These are phyloP conservation scores for Geotrupes spiniger DNA, from an alignment of 2,888 invertebrate species.

Conservation along the genomic window DNA sequence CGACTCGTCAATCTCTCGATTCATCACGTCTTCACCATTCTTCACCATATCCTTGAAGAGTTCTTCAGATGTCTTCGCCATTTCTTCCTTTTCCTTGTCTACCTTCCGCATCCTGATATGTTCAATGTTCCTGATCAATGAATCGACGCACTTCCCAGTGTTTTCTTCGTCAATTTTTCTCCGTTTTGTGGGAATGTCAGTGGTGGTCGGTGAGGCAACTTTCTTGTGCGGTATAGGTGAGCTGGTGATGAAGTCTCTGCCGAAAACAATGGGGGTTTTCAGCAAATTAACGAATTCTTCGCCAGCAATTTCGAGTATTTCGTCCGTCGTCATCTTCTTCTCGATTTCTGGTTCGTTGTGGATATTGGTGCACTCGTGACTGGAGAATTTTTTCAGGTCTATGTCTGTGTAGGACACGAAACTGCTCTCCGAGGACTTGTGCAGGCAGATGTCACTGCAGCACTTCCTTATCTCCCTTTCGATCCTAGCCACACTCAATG, in stretches of 20 bases:
- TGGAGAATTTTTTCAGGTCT: conserved; percentile 16
- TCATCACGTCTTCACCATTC: conserved; percentile 8
- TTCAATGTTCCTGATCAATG: conserved; percentile 9
- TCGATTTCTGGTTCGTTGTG: conserved; percentile 10
- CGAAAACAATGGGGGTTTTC: neutral
- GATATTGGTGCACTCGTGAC: conserved; percentile 12
- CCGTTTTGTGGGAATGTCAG: conserved; percentile 33
- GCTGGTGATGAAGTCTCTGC: neutral
- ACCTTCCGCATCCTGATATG: conserved; percentile 7
- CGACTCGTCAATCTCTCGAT: neutral
- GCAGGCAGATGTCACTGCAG: conserved; percentile 28
- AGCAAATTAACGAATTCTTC: conserved; percentile 26
- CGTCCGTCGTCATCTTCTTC: conserved; percentile 20
- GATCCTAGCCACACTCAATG: conserved; percentile 28
- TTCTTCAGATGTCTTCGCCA: neutral
- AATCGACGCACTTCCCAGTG: neutral
- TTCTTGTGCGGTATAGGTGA: conserved; percentile 9
- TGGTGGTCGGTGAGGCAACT: conserved; percentile 5
- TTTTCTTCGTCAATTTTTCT: conserved; percentile 26
- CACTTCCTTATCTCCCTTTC: conserved; percentile 26
- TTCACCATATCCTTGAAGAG: conserved; percentile 5
- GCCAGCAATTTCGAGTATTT: conserved; percentile 33
- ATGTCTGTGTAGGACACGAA: conserved; percentile 15
- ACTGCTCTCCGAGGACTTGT: conserved; percentile 8
- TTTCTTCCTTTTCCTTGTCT: neutral